phyloP scores from a whole-genome alignment of 2,797 vertebrate species.

The Pipistrellus kuhlii region DNA sequence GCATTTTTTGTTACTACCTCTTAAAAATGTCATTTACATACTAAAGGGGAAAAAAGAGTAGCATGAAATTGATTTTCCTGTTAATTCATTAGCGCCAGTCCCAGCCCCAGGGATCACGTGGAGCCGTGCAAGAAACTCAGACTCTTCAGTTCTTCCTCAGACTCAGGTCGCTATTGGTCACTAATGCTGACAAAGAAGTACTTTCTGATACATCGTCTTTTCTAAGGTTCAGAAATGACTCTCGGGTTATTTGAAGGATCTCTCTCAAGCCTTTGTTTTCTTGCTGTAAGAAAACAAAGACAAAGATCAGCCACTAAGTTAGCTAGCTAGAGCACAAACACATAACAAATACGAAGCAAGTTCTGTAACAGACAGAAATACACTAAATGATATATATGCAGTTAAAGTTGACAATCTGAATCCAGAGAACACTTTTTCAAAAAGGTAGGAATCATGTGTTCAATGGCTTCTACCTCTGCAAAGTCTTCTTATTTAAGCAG shows the following conservation, averaged over 20 bases:
- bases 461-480: background rate
- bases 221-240: constrained; percentile 95
- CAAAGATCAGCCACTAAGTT: background rate
- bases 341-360: constrained; percentile 1
- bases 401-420: background rate
- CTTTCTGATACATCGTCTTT: constrained; percentile 93
- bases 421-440: background rate
- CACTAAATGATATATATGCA: background rate
- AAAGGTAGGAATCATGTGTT: background rate
- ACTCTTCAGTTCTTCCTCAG: constrained; percentile 93
- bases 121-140: constrained; percentile 70
- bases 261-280: constrained; percentile 97
- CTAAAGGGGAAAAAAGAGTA: constrained; percentile 61
- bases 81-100: constrained; percentile 80
- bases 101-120: constrained; percentile 72
- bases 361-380: background rate
- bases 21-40: constrained; percentile 58
- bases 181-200: constrained; percentile 92
- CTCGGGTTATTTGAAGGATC: constrained; percentile 96
- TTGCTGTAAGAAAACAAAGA: constrained; percentile 88
- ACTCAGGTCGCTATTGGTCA: constrained; percentile 93
- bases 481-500: background rate
- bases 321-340: background rate
- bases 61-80: constrained; percentile 70
- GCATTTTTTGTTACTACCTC: constrained; percentile 56